These are phyloP conservation scores for Myathropa florea DNA, from an alignment of 2,888 invertebrate genomes.

Conservation along the genomic window DNA sequence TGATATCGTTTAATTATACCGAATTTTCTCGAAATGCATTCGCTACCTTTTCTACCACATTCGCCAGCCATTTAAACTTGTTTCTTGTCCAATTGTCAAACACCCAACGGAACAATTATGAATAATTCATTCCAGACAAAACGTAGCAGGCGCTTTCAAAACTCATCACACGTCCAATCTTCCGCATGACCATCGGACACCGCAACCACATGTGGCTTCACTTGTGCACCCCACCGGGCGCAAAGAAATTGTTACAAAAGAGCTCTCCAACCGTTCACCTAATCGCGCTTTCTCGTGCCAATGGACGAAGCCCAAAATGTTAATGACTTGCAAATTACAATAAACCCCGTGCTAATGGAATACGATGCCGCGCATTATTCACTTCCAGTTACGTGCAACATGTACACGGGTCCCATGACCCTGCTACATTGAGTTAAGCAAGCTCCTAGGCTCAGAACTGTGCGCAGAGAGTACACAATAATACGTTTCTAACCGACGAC, in stretches of 20 bases:
- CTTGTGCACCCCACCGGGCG: conserved; percentile 16
- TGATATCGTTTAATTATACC: neutral
- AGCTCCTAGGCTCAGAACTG: conserved; percentile 15
- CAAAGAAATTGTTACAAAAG: conserved; percentile 49
- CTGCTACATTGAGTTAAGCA: conserved; percentile 28
- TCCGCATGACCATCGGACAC: conserved; percentile 3
- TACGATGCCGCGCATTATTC: conserved; percentile 32
- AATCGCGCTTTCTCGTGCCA: conserved; percentile 36
- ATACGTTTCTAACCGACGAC: neutral
- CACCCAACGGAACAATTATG: neutral
- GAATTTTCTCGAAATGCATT: neutral
- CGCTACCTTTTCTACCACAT: neutral
- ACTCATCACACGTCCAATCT: conserved; percentile 38
- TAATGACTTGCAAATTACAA: conserved; percentile 62
- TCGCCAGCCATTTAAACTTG: neutral
- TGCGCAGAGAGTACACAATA: neutral
- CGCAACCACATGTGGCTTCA: neutral
- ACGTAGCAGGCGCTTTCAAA: conserved; percentile 3
- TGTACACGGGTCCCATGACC: conserved; percentile 15
- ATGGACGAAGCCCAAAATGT: conserved; percentile 53
- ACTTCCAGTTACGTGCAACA: conserved; percentile 47
- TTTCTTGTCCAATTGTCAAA: neutral
- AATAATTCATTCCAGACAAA: conserved; percentile 31
- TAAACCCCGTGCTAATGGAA: conserved; percentile 51
- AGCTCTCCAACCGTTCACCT: neutral